Base-by-base conservation (phyloP, 1,140 invertebrate genomes). In the Trigoniulus corallinus region DNA sequence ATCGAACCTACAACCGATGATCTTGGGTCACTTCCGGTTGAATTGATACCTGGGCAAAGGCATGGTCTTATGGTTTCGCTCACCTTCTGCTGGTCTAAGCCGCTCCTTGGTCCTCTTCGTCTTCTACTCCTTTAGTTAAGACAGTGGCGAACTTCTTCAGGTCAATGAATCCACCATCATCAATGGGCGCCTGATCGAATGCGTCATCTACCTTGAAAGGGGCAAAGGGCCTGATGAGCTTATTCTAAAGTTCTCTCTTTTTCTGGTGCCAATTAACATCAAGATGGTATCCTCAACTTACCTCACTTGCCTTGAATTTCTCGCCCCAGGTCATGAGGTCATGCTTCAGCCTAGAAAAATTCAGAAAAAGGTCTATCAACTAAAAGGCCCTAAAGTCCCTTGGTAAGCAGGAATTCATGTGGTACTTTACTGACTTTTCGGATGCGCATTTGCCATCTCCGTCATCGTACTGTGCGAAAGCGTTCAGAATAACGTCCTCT, bases 281-380 rank as follows among this genome's bases (percentile, higher is more conserved):
- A 37, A 27, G 7, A 37, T 12, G 4, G n/a, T 21, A 27, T 10
- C 13, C 10, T 15, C 23, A n/a, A 15, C 48, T 54, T 59, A 70
- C 67, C 71, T 98, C 92, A 63, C 88, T 81, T 61, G 78, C 74
- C 60, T 78, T 78, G 77, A 96, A 96, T 74, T 94, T 96, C 66
- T 98, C 92, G 59, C 93, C 92, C 79, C 84, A 96, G 68, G 88
- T 92, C 77, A 85, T 82, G 61, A 98, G 76, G 56, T 88, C 81
- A 67, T 92, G 85, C 70, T 88, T 87, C 69, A 98, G 77, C 68
- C 88, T 86, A 59, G 15, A 70, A 66, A 39, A 39, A 39, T 39
- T 39, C 37, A 39, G 18, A 13, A 39, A 39, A 18, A 13, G 15
- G 22, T 50, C 2, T 45, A 53, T 23, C 4, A 54, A 54, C 7